Evolutionary conservation across 2,113 vertebrate species (phyloP).

Genomic region (Actenoides hombroni): DNA sequence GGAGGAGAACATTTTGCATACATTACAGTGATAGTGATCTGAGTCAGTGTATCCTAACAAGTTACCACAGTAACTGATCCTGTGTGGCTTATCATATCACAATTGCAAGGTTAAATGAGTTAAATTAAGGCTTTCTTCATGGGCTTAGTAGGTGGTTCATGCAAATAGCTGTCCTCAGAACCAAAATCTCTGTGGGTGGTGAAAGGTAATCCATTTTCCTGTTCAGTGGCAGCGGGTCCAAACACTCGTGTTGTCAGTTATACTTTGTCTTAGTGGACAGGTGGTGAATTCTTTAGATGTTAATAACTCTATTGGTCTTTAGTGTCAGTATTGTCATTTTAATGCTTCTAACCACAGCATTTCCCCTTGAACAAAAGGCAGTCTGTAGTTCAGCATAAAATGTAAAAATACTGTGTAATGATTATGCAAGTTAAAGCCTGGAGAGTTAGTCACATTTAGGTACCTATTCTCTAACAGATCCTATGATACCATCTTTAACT

Average conservation of each 20-base stretch:
- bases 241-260: background rate
- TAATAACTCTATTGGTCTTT: background rate
- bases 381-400: conserved; percentile 2
- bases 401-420: background rate
- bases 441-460: background rate
- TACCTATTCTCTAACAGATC: background rate
- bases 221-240: background rate
- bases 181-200: background rate
- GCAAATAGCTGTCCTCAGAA: background rate
- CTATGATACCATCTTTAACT: background rate
- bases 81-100: background rate
- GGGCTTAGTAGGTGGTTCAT: background rate
- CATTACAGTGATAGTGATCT: background rate
- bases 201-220: background rate
- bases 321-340: background rate
- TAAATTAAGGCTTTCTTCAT: background rate
- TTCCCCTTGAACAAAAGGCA: background rate
- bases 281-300: background rate
- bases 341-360: background rate
- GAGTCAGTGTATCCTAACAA: background rate
- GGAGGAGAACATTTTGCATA: background rate
- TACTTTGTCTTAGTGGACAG: background rate
- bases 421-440: background rate
- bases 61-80: background rate
- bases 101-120: background rate